Base-by-base conservation (phyloP, 1,140 invertebrate species). In the Portunus trituberculatus region DNA sequence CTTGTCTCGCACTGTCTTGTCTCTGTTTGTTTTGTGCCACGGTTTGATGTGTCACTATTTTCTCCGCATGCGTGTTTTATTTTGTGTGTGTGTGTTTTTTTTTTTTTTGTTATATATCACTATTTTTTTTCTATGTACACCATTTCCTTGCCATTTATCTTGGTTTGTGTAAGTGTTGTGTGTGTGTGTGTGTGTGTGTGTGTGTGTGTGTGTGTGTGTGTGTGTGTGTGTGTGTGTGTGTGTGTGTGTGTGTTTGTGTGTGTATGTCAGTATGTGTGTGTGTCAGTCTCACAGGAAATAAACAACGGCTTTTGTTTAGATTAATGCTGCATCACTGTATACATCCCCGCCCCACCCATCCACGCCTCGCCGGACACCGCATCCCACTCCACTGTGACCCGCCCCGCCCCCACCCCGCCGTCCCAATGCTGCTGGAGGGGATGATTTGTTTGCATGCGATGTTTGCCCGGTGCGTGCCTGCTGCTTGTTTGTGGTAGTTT, bases 201-300 rank as follows among this genome's bases (percentile, higher is more conserved):
- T 91, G 32, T 91, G 89, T 91, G 89, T 91, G 89, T 91, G 32
- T 91, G 89, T 91, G 89, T 91, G 89, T 52, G 89, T 91, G 89
- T 91, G 45, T 91, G 89, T 91, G 89, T 91, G 89, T 91, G 89
- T 91, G 89, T 87, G 89, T 91, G 89, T 91, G 89, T 91, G 89
- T 91, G 89, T 91, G 86, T 87, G 86, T 89, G 87, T 89, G 87
- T 89, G 87, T 89, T 0, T 89, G 87, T 89, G 87, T 89, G 32
- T 88, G 52, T 91, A 45, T 91, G 89, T 91, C 45, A 52, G 89
- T 91, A 45, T 91, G 89, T 91, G 39, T 91, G 39, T 48, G 39
- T 52, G 89, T 91, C 45, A 48, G 45, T 91, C 45, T 76, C 20
- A n/a, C 20, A 76, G 67, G 67, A 76, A 76, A 76, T 76, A 76